A percentile compares a stretch with the other conserved stretches of the same genome.
Evolutionary conservation across 2,797 vertebrate species (phyloP).

Genomic region (Manis pentadactyla): DNA sequence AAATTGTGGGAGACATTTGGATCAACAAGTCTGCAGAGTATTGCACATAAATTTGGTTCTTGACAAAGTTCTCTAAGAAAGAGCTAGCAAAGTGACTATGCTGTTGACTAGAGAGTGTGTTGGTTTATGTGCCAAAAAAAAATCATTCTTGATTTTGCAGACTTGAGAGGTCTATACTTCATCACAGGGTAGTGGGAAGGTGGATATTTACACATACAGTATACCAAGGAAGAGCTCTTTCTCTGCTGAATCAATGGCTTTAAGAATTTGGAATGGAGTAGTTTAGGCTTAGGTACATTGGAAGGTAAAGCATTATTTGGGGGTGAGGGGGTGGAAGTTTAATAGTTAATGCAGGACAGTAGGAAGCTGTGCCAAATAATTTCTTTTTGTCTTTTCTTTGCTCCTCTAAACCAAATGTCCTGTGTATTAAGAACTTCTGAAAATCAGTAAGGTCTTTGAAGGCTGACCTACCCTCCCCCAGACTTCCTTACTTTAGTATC

Average conservation of each 20-base stretch:
- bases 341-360: neutral
- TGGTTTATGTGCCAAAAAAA: neutral
- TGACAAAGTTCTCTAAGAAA: neutral
- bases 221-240: neutral
- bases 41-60: neutral
- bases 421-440: neutral
- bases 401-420: neutral
- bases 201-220: neutral
- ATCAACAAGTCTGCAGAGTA: neutral
- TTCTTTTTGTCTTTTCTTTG: neutral
- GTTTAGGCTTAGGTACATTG: neutral
- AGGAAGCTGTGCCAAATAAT: neutral
- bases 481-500: neutral
- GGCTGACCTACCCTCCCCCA: neutral
- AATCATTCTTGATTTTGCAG: neutral
- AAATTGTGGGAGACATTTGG: neutral
- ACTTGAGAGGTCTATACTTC: neutral
- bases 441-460: constrained; percentile 5
- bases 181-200: neutral
- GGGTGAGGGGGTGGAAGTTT: neutral
- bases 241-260: neutral
- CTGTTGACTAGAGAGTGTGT: neutral
- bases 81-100: neutral
- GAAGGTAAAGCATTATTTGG: neutral
- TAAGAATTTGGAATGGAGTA: neutral